phyloP scores from a whole-genome alignment of 2,113 vertebrate genomes.

The Sakesphorus luctuosus region DNA sequence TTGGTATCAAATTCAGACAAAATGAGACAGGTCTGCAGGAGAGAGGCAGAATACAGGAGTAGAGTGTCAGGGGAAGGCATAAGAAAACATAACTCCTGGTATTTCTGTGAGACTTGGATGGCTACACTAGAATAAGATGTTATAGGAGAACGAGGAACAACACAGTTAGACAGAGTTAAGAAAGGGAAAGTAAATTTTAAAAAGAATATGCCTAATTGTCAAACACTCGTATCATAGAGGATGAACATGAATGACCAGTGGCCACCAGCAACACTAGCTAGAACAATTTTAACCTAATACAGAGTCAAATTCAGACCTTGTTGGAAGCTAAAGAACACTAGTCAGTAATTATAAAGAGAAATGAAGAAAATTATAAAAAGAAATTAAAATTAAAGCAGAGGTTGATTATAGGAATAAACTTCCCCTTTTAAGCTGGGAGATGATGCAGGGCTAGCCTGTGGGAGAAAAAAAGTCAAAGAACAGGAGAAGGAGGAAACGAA shows the following conservation, averaged over 20 bases:
- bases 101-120: background rate
- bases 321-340: background rate
- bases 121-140: background rate
- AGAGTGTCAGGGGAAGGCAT: background rate
- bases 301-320: background rate
- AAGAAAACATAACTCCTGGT: rapidly evolving
- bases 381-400: background rate
- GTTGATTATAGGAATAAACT: background rate
- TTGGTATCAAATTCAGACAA: background rate
- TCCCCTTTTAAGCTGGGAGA: background rate
- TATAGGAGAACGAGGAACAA: background rate
- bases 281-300: background rate
- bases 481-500: background rate
- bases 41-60: background rate
- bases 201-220: background rate
- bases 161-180: background rate
- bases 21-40: background rate
- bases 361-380: background rate
- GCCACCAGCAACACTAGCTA: background rate
- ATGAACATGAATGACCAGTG: background rate
- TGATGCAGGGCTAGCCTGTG: background rate
- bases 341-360: background rate
- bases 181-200: background rate
- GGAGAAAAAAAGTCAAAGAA: background rate
- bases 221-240: background rate